These are phyloP conservation scores for Ceratina calcarata DNA, from an alignment of 1,140 invertebrate genomes.

Conservation along the genomic window DNA sequence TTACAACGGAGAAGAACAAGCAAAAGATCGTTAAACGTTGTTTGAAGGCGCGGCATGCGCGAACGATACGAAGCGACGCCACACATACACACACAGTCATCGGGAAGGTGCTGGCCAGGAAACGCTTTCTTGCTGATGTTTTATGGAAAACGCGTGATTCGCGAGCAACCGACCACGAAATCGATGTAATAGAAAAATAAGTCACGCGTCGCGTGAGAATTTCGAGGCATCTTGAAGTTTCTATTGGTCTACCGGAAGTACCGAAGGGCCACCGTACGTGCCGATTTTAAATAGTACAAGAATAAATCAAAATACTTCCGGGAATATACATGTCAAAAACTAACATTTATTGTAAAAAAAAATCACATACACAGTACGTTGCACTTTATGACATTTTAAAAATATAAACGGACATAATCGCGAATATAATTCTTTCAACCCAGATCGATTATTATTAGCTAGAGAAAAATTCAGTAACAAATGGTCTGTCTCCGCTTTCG, in stretches of 20 bases:
- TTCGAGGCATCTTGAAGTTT: slow-evolving; percentile 21
- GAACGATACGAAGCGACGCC: slow-evolving; percentile 36
- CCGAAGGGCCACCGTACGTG: neutral
- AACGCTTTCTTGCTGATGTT: slow-evolving; percentile 68
- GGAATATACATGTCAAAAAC: too few relatives aligned
- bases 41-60: slow-evolving; percentile 68
- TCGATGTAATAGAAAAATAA: slow-evolving; percentile 31
- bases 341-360: slow-evolving; percentile 39
- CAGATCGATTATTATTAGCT: neutral
- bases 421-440: neutral
- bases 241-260: neutral
- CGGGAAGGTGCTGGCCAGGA: slow-evolving; percentile 43
- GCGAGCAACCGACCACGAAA: slow-evolving; percentile 41
- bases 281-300: neutral
- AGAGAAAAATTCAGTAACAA: slow-evolving; percentile 76
- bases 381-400: neutral
- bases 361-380: slow-evolving; percentile 19
- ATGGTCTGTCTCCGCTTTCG: slow-evolving; percentile 83
- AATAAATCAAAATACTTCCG: too few relatives aligned
- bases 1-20: slow-evolving; percentile 27
- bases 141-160: slow-evolving; percentile 65
- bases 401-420: neutral
- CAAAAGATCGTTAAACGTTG: slow-evolving; percentile 51
- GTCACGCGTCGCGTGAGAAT: slow-evolving; percentile 20
- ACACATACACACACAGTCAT: neutral